Evolutionary conservation across 64 coral and sea anemone species (phyloP), one percentile per base, ranked within the genome.

Genomic region (Actinia tenebrosa): DNA sequence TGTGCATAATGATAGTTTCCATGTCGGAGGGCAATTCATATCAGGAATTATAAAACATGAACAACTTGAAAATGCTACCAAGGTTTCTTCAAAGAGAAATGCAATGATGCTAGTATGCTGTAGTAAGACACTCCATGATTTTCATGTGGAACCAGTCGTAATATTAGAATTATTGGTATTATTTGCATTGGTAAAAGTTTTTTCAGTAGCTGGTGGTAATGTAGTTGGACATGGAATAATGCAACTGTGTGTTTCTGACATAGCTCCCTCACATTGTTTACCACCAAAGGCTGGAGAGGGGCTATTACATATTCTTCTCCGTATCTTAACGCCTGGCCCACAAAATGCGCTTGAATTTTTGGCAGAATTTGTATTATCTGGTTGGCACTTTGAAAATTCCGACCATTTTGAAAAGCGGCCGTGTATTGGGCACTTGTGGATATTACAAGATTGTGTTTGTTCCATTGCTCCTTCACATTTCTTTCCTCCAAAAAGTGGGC

Each of bases 241-340:
- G 19, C 90, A 92, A 83, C 25, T 0, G 10, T 87, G 77, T 6
- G 58, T 92, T 64, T 87, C 90, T 59, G 86, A 71, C 30, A 45
- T 23, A 7, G 44, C 3, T 16, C 94, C 94, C n/a, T 25, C 22
- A 55, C 94, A 96, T 27, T 18, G 20, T 63, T 90, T 90, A 1
- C 94, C 94, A 1, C 53, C 91, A 37, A 69, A 84, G 53, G 88
- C 86, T 25, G 94, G 94, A 20, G 80, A 5, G 17, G 94, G 94
- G 27, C 88, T 90, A 8, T 91, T 84, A 63, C 94, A 96, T 44
- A 78, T 81, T 10, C 94, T 82, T 22, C 10, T 84, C 55, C 91
- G 59, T 79, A 78, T 93, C 37, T 86, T 82, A 3, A 88, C 25
- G 11, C 94, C 94, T 75, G 80, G 52, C 3, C 90, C 90, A 79